phyloP scores from a whole-genome alignment of 1,140 invertebrate species.

The Metaphire vulgaris region DNA sequence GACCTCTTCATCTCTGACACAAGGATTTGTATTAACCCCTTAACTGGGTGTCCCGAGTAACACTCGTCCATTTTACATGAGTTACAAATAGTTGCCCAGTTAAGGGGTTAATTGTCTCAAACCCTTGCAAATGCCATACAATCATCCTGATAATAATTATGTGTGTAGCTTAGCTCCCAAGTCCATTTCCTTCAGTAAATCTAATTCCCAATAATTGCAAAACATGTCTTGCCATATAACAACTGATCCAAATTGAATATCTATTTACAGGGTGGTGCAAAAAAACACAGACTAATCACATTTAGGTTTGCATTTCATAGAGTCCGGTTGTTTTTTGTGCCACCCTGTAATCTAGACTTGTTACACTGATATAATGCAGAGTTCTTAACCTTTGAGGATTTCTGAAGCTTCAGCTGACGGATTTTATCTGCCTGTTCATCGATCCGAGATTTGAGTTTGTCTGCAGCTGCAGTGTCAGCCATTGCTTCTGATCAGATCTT shows the following conservation, averaged over 20 bases:
- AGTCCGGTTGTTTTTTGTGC: too few species aligned
- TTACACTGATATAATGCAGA: background rate
- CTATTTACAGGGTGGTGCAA: background rate
- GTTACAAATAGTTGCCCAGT: too few species aligned
- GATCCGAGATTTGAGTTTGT: background rate
- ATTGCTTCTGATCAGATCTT: background rate
- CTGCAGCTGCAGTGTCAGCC: background rate
- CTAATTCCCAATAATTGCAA: background rate
- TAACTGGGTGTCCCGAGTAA: too few species aligned
- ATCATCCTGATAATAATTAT: too few species aligned
- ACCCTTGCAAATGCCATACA: too few species aligned
- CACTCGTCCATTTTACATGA: too few species aligned
- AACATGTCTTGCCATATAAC: background rate
- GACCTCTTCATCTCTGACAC: too few species aligned
- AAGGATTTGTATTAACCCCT: too few species aligned
- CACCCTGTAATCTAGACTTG: too few species aligned
- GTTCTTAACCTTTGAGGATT: background rate
- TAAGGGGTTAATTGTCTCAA: too few species aligned
- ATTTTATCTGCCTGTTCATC: background rate
- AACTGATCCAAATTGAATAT: background rate
- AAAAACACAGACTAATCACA: background rate
- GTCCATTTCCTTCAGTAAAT: too few species aligned
- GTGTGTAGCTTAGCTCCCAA: too few species aligned
- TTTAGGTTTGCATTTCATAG: background rate
- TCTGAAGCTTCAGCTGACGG: background rate